Evolutionary conservation across 1,140 invertebrate genomes (phyloP), one percentile per base, ranked within the genome.

Genomic region (Polyergus mexicanus): DNA sequence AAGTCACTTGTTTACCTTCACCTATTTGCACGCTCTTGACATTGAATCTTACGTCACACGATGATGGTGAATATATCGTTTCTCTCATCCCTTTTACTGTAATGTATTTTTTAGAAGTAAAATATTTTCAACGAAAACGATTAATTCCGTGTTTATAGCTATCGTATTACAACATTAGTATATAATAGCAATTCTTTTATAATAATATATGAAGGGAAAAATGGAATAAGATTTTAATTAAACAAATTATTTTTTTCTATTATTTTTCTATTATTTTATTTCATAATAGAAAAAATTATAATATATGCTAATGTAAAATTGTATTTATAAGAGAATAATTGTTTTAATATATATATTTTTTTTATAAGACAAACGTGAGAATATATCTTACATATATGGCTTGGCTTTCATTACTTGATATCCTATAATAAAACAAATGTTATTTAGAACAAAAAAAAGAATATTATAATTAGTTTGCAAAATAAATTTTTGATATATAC

Each of bases 1-100:
- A 94, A 94, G 89, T 93, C 86, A 89, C 81, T 89, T n/a, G 93
- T 87, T 93, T 78, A 92, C 94, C 94, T 95, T 95, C 94, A 94
- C 94, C 93, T 81, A 93, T 88, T 93, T 92, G 11, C 69, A 2
- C 85, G 90, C 76, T 91, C 94, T 94, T 94, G 94, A 87, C 92
- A 94, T 91, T 93, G 91, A 86, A 92, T 90, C 63, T 76, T 10
- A 41, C 75, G 6, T 68, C 60, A 86, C 69, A 51, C 19, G 5
- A 41, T 10, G 10, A 54, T 25, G 81, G 54, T 13, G 13, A 54
- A 54, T 3, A 47, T n/a, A 16, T 4, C 0, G 8, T 56, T 72
- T 77, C 7, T 51, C 4, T 5, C n/a, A n/a, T n/a, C 13, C 60
- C 63, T 66, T 69, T 80, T 62, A 63, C 16, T 35, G 41, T 13